Conservation (phyloP, 2,888 invertebrate genomes). For the Tenthredo livida region DNA sequence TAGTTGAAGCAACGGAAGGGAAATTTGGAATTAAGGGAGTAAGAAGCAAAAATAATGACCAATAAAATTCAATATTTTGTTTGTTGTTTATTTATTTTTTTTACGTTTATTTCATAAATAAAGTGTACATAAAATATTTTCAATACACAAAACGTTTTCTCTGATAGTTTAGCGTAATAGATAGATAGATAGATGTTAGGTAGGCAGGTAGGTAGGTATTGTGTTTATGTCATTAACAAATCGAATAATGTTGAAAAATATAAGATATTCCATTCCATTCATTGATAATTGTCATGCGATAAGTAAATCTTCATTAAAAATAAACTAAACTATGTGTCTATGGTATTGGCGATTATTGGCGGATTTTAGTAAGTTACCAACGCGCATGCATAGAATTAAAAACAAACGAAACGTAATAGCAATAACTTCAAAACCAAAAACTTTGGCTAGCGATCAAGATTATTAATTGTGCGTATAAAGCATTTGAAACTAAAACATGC, state of each 20-base stretch:
- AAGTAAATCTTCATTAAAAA: background rate
- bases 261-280: background rate
- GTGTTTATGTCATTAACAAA: constrained; percentile 1
- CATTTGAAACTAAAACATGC: constrained; percentile 31
- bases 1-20: background rate
- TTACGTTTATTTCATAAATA: constrained; percentile 37
- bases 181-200: background rate
- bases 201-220: background rate
- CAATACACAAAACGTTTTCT: constrained; percentile 17
- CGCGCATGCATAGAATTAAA: background rate
- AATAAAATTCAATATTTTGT: constrained; percentile 18
- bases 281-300: constrained; percentile 14
- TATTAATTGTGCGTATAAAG: constrained; percentile 21
- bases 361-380: background rate
- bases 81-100: background rate
- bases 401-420: background rate
- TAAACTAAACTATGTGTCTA: background rate
- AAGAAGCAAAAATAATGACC: constrained; percentile 42
- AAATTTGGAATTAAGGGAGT: background rate
- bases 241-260: background rate
- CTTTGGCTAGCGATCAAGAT: background rate
- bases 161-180: constrained; percentile 25
- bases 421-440: background rate
- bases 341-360: background rate
- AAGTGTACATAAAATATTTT: constrained; percentile 43